Percentiles rank a stretch among this genome's conserved stretches.
Conservation (phyloP, 2,113 vertebrate genomes). For the Heloderma charlesbogerti region DNA sequence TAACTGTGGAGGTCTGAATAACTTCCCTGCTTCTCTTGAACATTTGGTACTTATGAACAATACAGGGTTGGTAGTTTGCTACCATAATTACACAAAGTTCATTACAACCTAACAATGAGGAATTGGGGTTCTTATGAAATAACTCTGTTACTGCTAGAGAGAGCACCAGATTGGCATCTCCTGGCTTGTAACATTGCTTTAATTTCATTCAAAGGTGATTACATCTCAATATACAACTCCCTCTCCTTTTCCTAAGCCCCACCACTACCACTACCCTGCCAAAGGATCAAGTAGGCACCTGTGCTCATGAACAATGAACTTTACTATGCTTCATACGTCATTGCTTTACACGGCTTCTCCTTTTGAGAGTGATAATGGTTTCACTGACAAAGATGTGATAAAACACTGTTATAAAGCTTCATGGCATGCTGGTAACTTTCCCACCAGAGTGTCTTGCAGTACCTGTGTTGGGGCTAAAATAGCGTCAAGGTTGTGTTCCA, state of each 20-base stretch:
- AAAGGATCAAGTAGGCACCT: conserved; percentile 1
- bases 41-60: neutral
- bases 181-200: neutral
- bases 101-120: neutral
- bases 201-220: conserved; percentile 32
- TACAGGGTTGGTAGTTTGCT: neutral
- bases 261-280: neutral
- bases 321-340: conserved; percentile 18
- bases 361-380: conserved; percentile 21
- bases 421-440: conserved; percentile 24
- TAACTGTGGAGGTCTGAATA: neutral
- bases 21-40: neutral
- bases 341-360: neutral
- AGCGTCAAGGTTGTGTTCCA: neutral
- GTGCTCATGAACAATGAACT: neutral
- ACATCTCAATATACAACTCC: neutral
- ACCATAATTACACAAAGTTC: neutral
- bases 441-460: conserved; percentile 7
- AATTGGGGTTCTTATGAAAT: neutral
- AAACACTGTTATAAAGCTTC: conserved; percentile 17
- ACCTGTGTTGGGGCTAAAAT: neutral
- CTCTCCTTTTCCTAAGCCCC: neutral
- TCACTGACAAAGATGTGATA: fast-evolving
- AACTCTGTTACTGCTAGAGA: neutral
- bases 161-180: fast-evolving